Conservation (phyloP, 2,888 invertebrate species). For the Zaprionus obscuricornis region DNA sequence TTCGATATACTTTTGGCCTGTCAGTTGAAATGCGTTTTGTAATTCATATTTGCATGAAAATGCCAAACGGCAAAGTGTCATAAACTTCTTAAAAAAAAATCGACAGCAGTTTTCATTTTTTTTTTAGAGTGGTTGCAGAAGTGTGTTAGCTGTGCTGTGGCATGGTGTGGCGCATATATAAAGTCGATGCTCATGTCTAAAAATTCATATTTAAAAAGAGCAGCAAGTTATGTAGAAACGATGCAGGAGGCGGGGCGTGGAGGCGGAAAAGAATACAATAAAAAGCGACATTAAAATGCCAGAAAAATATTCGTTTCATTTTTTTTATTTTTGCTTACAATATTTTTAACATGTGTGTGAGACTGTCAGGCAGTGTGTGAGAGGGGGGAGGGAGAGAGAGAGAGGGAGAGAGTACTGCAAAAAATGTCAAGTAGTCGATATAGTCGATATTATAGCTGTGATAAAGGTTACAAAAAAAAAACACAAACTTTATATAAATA, state of each 20-base stretch:
- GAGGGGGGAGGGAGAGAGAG: background rate
- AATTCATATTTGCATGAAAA: conserved; percentile 65
- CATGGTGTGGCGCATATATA: conserved; percentile 18
- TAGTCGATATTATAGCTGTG: too few relatives aligned
- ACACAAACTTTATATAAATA: too few relatives aligned
- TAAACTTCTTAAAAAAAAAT: conserved; percentile 56
- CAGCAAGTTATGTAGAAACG: too few relatives aligned
- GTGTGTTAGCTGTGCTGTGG: background rate
- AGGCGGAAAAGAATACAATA: too few relatives aligned
- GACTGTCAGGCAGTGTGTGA: background rate
- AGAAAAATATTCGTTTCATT: conserved; percentile 31
- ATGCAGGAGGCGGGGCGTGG: too few relatives aligned
- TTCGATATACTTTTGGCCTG: too few relatives aligned
- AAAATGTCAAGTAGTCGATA: too few relatives aligned
- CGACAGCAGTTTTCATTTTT: conserved; percentile 9
- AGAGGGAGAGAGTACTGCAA: too few relatives aligned
- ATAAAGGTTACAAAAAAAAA: too few relatives aligned
- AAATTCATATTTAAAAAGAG: conserved; percentile 44
- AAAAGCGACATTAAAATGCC: conserved; percentile 36
- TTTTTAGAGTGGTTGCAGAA: conserved; percentile 11
- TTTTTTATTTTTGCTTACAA: conserved; percentile 1
- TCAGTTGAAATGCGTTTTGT: conserved; percentile 59
- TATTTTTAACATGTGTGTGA: conserved; percentile 1
- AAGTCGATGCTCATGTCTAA: conserved; percentile 46
- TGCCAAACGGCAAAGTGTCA: conserved; percentile 59